These are phyloP conservation scores for Watsonalla binaria DNA, from an alignment of 2,888 invertebrate genomes.

Conservation along the genomic window DNA sequence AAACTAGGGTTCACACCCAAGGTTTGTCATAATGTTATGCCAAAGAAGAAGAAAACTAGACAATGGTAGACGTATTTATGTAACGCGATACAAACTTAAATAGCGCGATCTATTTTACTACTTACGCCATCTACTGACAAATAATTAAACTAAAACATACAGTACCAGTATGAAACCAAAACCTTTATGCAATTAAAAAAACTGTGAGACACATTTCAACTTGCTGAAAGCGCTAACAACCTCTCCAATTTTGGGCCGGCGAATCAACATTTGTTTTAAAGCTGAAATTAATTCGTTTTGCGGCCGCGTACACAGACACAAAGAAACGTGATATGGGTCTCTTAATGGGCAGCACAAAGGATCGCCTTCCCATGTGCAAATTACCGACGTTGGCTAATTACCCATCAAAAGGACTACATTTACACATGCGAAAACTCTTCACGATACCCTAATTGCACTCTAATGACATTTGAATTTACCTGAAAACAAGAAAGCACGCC, in stretches of 20 bases:
- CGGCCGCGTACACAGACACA: slow-evolving; percentile 44
- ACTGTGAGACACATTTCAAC: slow-evolving; percentile 18
- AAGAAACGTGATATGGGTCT: slow-evolving; percentile 69
- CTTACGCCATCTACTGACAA: too few relatives aligned
- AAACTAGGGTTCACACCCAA: too few relatives aligned
- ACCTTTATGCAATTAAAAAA: slow-evolving; percentile 7
- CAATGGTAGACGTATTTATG: too few relatives aligned
- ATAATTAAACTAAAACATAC: too few relatives aligned
- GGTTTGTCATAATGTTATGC: too few relatives aligned
- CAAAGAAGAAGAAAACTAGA: too few relatives aligned
- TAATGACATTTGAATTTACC: background rate
- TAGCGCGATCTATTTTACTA: too few relatives aligned
- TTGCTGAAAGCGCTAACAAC: slow-evolving; percentile 25
- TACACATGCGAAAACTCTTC: slow-evolving; percentile 5
- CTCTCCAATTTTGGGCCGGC: slow-evolving; percentile 46
- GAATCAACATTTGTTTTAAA: slow-evolving; percentile 57
- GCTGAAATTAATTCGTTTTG: slow-evolving; percentile 62
- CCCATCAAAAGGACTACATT: slow-evolving; percentile 21
- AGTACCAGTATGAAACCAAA: too few relatives aligned
- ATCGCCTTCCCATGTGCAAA: slow-evolving; percentile 44
- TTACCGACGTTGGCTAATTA: slow-evolving; percentile 52
- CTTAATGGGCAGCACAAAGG: slow-evolving; percentile 58
- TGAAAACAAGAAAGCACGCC: too few relatives aligned
- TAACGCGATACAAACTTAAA: too few relatives aligned
- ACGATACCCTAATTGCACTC: background rate